Evolutionary conservation across 2,113 vertebrate species (phyloP), one percentile per base, ranked within the genome.

Genomic region (Gallinago jamesoni): DNA sequence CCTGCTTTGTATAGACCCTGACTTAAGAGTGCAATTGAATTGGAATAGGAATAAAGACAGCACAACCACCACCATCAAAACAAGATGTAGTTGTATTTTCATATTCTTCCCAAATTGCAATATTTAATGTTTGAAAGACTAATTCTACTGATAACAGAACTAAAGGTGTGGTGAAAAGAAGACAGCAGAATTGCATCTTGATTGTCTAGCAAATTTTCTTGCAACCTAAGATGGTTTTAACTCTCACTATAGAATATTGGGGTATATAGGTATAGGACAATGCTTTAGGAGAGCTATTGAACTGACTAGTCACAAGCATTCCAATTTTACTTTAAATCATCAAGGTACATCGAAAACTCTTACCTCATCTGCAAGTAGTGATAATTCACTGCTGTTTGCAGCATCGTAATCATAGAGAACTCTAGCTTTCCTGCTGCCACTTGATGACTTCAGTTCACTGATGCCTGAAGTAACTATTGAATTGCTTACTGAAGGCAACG

Each of bases 351-450:
- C 55, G 74, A 80, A 91, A 75, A 53, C 47, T 83, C 98, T 98
- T 93, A 99, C 99, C 99, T 99, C 99, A 96, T 99, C 99, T 78
- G 99, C 99, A 94, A 99, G 98, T 94, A 99, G 98, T 27, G 99
- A 99, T 33, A 99, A 98, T 95, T 99, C 99, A 85, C 98, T 99
- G 98, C 99, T 99, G 95, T 99, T 99, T 50, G 99, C 99, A 28
- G 99, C 99, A 69, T 99, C 99, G 17, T 99, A 99, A 97, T 99
- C 99, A 84, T 99, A 99, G 9, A 99, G 99, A 73, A 99, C 99
- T 37, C 99, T 97, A 63, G 99, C 99, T 97, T 98, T 99, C 89
- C 99, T 99, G 97, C 97, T 99, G 96, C 98, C 98, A 88, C 98
- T 98, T 67, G 98, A 98, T 78, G 98, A 98, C 43, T 98, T 98